These are phyloP conservation scores for Enteromius trimaculatus DNA, from an alignment of 2,797 vertebrate genomes.

Conservation along the genomic window DNA sequence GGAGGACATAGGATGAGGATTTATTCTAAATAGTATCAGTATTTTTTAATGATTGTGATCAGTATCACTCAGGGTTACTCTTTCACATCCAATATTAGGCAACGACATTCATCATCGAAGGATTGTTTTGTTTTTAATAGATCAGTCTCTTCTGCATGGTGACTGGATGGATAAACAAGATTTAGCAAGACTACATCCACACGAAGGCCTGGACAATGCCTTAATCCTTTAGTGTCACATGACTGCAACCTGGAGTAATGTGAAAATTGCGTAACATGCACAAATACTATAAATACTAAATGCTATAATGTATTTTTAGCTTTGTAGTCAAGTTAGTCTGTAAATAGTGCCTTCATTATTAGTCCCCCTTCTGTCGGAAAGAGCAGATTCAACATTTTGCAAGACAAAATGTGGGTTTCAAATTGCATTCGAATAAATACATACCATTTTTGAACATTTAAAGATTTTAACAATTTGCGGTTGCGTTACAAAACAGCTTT, in stretches of 20 bases:
- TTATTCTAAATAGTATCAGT: background rate
- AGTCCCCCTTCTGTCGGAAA: background rate
- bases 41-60: background rate
- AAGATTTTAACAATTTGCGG: background rate
- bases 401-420: background rate
- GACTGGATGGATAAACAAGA: conserved; percentile 10
- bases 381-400: background rate
- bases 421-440: background rate
- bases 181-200: conserved; percentile 12
- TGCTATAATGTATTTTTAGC: background rate
- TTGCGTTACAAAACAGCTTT: background rate
- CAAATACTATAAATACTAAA: background rate
- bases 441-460: background rate
- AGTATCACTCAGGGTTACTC: background rate
- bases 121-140: conserved; percentile 17
- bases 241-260: background rate
- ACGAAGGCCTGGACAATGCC: background rate
- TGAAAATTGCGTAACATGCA: background rate
- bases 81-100: background rate
- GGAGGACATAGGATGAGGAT: background rate
- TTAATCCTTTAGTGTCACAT: conserved; percentile 19
- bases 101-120: conserved; percentile 9
- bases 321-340: background rate
- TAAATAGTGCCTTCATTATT: background rate
- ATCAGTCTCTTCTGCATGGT: background rate